Evolutionary conservation across 2,888 invertebrate genomes (phyloP).

Genomic region (Drosophila fulvimacula): DNA sequence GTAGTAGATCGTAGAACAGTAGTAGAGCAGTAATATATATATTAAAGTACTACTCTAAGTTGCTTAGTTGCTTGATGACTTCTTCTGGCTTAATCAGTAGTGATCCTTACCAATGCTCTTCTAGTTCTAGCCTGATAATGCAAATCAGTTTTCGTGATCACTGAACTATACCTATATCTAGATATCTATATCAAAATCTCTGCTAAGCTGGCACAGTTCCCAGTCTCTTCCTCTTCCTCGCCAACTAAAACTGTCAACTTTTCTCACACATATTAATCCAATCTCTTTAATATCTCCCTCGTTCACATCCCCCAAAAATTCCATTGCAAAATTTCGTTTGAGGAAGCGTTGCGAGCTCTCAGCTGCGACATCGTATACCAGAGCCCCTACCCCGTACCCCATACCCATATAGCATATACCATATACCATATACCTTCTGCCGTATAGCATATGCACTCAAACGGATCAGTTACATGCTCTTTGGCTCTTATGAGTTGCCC

Average conservation of each 20-base stretch:
- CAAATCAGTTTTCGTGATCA: too few species aligned
- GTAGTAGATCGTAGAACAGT: not conserved
- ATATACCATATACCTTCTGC: conserved; percentile 1
- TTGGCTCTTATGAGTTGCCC: conserved; percentile 28
- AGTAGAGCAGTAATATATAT: not conserved
- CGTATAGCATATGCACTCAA: conserved; percentile 56
- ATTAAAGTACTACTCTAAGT: too few species aligned
- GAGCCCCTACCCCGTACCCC: too few species aligned
- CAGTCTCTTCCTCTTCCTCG: not conserved
- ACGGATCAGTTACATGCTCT: conserved; percentile 67
- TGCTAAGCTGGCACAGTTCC: not conserved
- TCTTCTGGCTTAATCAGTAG: too few species aligned
- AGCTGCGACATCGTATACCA: conserved; percentile 34
- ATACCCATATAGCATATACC: not conserved
- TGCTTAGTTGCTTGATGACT: too few species aligned
- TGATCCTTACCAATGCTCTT: too few species aligned
- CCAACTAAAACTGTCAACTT: not conserved
- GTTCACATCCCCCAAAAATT: not conserved
- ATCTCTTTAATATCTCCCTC: not conserved
- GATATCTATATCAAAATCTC: not conserved
- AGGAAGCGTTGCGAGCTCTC: conserved; percentile 57
- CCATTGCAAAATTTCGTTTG: conserved; percentile 36
- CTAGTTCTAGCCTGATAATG: too few species aligned
- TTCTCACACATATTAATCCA: conserved; percentile 38
- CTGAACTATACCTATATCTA: not conserved